These are phyloP conservation scores for Sebastes goodei DNA, from an alignment of 2,797 vertebrate species.

Conservation along the genomic window DNA sequence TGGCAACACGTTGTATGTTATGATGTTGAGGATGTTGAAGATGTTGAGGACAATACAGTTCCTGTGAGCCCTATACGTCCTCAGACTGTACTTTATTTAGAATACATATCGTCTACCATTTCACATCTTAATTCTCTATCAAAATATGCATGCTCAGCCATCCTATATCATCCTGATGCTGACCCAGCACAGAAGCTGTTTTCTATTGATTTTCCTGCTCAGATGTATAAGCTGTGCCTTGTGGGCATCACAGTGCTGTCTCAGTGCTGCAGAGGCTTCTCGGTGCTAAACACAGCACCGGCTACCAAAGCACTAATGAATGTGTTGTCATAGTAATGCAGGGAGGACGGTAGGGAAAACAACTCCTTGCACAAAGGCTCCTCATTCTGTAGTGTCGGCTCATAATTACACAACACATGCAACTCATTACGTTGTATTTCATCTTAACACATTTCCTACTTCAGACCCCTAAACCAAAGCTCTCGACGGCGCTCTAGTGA, in stretches of 20 bases:
- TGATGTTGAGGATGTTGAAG: background rate
- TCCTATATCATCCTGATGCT: conserved; percentile 39
- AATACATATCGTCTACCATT: background rate
- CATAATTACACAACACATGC: conserved; percentile 62
- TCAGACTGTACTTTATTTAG: background rate
- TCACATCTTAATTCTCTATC: conserved; percentile 15
- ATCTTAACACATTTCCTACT: conserved; percentile 34
- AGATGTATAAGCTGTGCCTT: conserved; percentile 54
- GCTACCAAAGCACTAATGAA: conserved; percentile 77
- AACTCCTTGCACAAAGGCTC: conserved; percentile 72
- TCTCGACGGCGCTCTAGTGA: conserved; percentile 6
- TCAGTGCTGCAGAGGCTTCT: conserved; percentile 73
- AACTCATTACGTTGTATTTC: conserved; percentile 40
- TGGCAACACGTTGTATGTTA: background rate
- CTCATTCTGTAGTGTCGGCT: conserved; percentile 51
- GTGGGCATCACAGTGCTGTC: conserved; percentile 68
- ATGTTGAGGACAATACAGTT: background rate
- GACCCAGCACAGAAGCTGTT: conserved; percentile 52
- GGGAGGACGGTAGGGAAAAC: conserved; percentile 75
- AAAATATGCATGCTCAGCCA: conserved; percentile 42
- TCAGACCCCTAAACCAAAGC: conserved; percentile 26
- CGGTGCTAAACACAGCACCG: conserved; percentile 64
- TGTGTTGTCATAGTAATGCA: conserved; percentile 87
- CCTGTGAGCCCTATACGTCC: background rate
- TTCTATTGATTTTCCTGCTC: conserved; percentile 63